Conservation (phyloP, 2,113 vertebrate species). For the Leucoraja erinaceus region DNA sequence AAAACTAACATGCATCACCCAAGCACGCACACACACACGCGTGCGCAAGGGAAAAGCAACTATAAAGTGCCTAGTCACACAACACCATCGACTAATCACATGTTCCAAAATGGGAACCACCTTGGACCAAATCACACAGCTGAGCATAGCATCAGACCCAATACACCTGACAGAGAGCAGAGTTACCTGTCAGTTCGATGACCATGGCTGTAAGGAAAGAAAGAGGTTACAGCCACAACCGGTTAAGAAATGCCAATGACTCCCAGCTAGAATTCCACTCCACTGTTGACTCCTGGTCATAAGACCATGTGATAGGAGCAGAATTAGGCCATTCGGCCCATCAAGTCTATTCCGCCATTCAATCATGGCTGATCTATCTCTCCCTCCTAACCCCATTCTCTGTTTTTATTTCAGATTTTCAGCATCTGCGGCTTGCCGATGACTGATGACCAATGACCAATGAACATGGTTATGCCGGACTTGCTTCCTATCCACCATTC, state of each 20-base stretch:
- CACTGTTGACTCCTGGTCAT: no score
- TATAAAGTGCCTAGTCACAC: neutral
- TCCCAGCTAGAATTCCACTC: neutral
- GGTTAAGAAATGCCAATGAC: neutral
- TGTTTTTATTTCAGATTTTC: no score
- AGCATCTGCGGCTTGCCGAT: no score
- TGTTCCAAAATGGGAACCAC: neutral
- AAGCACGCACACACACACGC: neutral
- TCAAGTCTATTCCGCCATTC: no score
- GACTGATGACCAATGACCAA: no score
- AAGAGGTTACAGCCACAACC: constrained; percentile 8
- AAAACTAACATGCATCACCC: neutral
- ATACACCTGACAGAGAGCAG: neutral
- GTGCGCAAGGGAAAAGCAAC: no score
- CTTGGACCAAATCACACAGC: neutral
- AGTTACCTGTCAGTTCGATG: constrained; percentile 42
- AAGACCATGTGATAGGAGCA: no score
- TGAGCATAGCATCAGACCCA: neutral
- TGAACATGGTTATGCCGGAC: no score
- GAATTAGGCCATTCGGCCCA: no score
- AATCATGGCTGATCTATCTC: no score
- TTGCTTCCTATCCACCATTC: no score
- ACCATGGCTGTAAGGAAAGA: constrained; percentile 39
- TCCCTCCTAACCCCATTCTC: no score
- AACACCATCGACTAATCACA: constrained; percentile 4